Conservation (phyloP, 2,113 vertebrate genomes). For the Percopsis transmontana region DNA sequence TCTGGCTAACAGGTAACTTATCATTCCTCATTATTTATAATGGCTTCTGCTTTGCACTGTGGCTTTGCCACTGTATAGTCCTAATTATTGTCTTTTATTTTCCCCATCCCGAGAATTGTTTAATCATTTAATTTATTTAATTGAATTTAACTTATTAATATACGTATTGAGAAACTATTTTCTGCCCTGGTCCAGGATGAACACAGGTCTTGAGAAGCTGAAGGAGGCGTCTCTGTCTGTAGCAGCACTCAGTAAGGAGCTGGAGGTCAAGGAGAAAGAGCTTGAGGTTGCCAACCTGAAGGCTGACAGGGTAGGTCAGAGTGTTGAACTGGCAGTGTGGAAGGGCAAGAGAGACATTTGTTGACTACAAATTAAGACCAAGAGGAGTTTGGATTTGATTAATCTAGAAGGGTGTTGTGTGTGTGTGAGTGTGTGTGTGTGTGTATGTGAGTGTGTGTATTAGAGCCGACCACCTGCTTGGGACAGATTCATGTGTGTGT, state of each 20-base stretch:
- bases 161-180: background rate
- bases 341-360: background rate
- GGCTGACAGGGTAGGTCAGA: constrained; percentile 85
- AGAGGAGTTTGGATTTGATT: background rate
- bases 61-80: too few species aligned
- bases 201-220: constrained; percentile 91
- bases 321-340: background rate
- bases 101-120: too few species aligned
- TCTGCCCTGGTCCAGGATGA: constrained; percentile 80
- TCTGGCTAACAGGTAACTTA: constrained; percentile 84
- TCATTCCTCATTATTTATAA: background rate
- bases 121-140: too few species aligned
- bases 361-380: background rate
- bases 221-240: constrained; percentile 94
- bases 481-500: background rate
- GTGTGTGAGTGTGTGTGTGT: background rate
- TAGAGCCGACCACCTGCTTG: too few species aligned
- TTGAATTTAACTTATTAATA: too few species aligned
- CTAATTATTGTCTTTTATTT: too few species aligned
- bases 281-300: constrained; percentile 91
- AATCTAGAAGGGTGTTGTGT: background rate
- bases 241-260: constrained; percentile 86
- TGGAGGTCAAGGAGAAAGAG: constrained; percentile 93
- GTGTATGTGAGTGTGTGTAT: background rate
- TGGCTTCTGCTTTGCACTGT: background rate